Evolutionary conservation across 2,888 invertebrate genomes (phyloP), one percentile per base, ranked within the genome.

Genomic region (Vesta saturnalis): DNA sequence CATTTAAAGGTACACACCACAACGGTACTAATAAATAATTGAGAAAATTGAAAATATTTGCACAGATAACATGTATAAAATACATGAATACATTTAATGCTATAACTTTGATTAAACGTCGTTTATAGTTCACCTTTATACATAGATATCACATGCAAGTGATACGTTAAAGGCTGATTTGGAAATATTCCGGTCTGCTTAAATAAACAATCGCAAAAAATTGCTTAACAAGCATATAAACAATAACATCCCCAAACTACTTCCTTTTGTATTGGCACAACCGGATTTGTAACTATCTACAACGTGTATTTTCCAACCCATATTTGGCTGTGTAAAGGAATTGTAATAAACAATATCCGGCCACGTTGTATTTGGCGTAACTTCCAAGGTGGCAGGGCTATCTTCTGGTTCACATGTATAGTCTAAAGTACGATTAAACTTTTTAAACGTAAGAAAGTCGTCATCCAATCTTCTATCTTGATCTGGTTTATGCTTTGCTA

Each of bases 241-340:
- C 39, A 66, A 47, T 64, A 54, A 23, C 39, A 60, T 39, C 68
- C 43, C 59, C 56, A 65, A 66, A 49, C 63, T 61, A 57, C 14
- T 49, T 69, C 35, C 22, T 68, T 18, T 22, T n/a, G 49, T 54
- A 57, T 74, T 67, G 70, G 58, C 46, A 60, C 59, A 57, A n/a
- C 59, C 68, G 5, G 73, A 76, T 60, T 76, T 86, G 52, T 84
- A 92, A 62, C 89, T 91, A 84, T 97, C 96, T 62, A 97, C 92
- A 19, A 97, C 89, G 83, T 93, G 92, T 80, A 97, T 95, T 83
- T 94, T 94, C 88, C 95, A 96, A 70, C 97, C 97, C 95, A 97
- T 97, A 84, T 96, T 95, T 21, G 93, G 89, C 78, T 95, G 95
- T 1, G 95, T 94, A 84, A 94, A 97, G 68, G 96, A 96, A 86